Conservation (phyloP, 2,888 invertebrate genomes). For the Therioaphis trifolii region DNA sequence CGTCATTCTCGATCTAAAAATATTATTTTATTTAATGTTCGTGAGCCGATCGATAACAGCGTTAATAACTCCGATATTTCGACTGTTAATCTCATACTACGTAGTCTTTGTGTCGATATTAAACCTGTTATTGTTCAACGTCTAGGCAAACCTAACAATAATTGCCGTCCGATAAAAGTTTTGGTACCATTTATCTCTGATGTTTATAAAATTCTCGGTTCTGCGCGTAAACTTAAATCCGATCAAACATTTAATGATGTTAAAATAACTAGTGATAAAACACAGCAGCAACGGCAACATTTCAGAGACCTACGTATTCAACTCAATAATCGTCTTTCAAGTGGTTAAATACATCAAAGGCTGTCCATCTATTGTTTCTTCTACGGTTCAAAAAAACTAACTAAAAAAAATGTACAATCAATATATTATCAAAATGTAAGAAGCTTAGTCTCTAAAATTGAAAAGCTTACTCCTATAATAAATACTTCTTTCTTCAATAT, state of each 20-base stretch:
- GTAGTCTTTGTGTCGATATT: background rate
- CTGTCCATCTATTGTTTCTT: background rate
- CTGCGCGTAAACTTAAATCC: background rate
- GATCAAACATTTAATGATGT: background rate
- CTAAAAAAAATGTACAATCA: background rate
- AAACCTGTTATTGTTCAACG: background rate
- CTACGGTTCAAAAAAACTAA: background rate
- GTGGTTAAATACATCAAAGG: background rate
- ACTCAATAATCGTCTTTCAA: background rate
- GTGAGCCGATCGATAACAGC: background rate
- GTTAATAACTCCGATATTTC: background rate
- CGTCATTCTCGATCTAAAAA: conserved; percentile 3
- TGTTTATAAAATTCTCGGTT: conserved; percentile 13
- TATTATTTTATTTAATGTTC: background rate
- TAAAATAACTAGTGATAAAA: conserved; percentile 18
- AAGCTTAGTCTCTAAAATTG: no score
- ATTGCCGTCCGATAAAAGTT: background rate
- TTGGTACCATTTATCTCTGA: background rate
- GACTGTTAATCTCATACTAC: background rate
- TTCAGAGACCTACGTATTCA: background rate
- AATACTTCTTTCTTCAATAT: no score
- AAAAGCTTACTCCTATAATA: no score
- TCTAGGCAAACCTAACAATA: background rate
- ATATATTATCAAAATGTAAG: background rate
- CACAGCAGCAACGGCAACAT: conserved; percentile 13